These are phyloP conservation scores for Malacoraja senta DNA, from an alignment of 2,797 vertebrate genomes.

Conservation along the genomic window DNA sequence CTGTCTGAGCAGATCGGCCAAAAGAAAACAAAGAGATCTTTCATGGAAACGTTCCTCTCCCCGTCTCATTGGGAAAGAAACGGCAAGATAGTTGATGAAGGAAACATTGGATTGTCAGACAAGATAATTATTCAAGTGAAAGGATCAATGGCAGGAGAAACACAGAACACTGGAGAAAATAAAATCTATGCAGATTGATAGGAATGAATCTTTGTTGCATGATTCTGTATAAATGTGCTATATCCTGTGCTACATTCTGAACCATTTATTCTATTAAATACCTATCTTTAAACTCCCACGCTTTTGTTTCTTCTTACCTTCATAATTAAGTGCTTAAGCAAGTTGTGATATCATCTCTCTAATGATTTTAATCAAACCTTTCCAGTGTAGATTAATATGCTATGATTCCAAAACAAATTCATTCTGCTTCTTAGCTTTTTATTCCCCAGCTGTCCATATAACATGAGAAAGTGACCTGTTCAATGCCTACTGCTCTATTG, in stretches of 20 bases:
- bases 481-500: too few relatives aligned
- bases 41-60: neutral
- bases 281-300: neutral
- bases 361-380: neutral
- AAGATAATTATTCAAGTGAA: neutral
- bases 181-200: neutral
- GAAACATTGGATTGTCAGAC: neutral
- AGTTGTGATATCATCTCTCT: neutral
- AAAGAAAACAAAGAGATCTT: neutral
- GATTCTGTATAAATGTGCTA: neutral
- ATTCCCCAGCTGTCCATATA: neutral
- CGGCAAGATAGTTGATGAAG: too few relatives aligned
- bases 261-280: neutral
- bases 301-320: neutral
- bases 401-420: neutral
- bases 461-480: too few relatives aligned
- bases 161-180: neutral
- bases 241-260: neutral
- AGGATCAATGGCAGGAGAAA: neutral
- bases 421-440: neutral
- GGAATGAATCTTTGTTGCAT: neutral
- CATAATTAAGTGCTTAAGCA: neutral
- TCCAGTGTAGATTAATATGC: too few relatives aligned
- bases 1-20: neutral
- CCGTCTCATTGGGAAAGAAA: neutral